Base-by-base conservation (phyloP, 2,113 vertebrate genomes). In the Struthidea cinerea region DNA sequence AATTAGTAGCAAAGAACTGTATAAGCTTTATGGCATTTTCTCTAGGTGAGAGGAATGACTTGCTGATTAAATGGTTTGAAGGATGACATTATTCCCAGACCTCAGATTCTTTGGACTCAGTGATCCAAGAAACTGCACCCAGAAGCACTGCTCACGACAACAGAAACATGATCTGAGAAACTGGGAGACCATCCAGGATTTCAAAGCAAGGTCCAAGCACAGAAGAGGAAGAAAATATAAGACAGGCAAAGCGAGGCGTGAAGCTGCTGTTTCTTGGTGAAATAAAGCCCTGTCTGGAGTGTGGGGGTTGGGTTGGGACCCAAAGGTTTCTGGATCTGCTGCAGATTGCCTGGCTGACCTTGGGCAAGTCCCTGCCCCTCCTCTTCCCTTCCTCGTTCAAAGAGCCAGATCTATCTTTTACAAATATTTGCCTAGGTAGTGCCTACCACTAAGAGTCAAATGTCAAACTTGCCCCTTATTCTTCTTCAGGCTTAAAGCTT, bases 401-500 rank as follows among this genome's bases (percentile, higher is more conserved):
- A 89, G 78, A 87, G 22, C 8, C 10, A 32, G 59, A 55, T 47
- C 39, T 95, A 85, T 91, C 90, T 96, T 67, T 59, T 10, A 86
- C 82, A 94, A 97, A 97, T 97, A 97, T 96, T 97, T 97, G 84
- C 68, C 24, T n/a, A 93, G 44, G 76, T 75, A 81, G 33, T 92
- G 76, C 52, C 89, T 87, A 87, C 78, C 60, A 68, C 60, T 55
- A 68, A 35, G 47, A 92, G n/a, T 78, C 76, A 78, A 52, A 81
- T 52, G 60, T 81, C 12, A 2, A 75, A 56, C 35, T 81, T 94
- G 73, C 52, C 33, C 76, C 83, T 81, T 86, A 77, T 92, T 92
- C 89, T 93, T 92, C 76, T 95, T 47, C 42, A 35, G 75, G 63
- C 84, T 81, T 94, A 18, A 92, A 67, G 47, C 63, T 11, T 93